Evolutionary conservation across 1,140 invertebrate genomes (phyloP), one percentile per base, ranked within the genome.

Genomic region (Orius laevigatus): DNA sequence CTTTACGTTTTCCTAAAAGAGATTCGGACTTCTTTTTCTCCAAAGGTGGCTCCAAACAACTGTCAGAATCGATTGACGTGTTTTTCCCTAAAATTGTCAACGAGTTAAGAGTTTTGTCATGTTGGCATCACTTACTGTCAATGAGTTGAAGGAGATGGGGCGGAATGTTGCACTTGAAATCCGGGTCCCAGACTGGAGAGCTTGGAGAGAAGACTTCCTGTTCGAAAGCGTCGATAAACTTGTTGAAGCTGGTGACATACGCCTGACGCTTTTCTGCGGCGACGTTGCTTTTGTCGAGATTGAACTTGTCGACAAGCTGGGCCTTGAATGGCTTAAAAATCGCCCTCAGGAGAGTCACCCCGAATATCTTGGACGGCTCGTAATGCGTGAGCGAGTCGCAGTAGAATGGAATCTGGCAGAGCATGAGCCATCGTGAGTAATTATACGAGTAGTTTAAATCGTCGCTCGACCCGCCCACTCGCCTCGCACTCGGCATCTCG

Each of bases 141-240:
- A 25, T 25, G 25, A 25, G 25, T 25, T 25, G 25, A 25, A 74
- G 72, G 6, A 81, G 61, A 60, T 82, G 81, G 8, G 73, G 66
- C 2, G 82, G 79, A 3, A 75, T 71, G 42, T 71, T 70, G 55
- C 79, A 79, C 56, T 83, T 84, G 57, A 87, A 92, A 19, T 91
- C n/a, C 84, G 80, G 75, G 66, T 95, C 85, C 89, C 90, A 96
- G 49, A 95, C 93, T 0, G 88, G 88, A 0, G 90, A 94, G 55
- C 73, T 80, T 25, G 77, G 69, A 12, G 79, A 77, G 62, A 89
- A 84, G 35, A 95, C 78, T 60, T 95, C 90, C 48, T 82, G 76
- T 59, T 93, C 84, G 4, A 96, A 64, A 60, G 86, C 72, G 12
- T 84, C 79, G 20, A 96, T 65, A 65, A 95, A 94, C 50, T 85